Base-by-base conservation (phyloP, 2,113 vertebrate genomes). In the Gallinago undulata region DNA sequence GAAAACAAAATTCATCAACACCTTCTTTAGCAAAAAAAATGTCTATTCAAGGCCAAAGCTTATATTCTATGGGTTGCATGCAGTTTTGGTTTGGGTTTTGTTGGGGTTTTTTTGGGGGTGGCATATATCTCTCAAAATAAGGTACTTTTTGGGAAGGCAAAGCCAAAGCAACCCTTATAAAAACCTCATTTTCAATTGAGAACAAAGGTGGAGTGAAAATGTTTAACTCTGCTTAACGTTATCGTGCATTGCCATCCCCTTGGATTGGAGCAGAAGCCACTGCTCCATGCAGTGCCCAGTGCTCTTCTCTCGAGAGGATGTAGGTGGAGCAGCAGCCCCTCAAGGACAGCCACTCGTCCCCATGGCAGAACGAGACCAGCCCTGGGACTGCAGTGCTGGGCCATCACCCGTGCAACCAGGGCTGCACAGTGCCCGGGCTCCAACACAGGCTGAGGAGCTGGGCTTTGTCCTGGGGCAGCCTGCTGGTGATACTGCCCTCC, bases 391-490 rank as follows among this genome's bases (percentile, higher is more conserved):
- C 9, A 4, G 33, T 27, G 18, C 35, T 2, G 3, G 31, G 9
- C 6, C 19, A 21, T 10, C 31, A 33, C 50, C 28, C 3, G 0
- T 48, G 31, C 19, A 31, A 2, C 31, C 0, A 0, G n/a, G 13
- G 10, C 17, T 31, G 59, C 28, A 4, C 16, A 9, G 33, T 2
- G 19, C 22, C 28, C 0, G 0, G 5, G 39, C 35, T 69, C 35
- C 57, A 33, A 3, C 11, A 10, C 14, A 1, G 7, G 8, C 4
- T 23, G 30, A 43, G 21, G 73, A 76, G 33, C 9, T 2, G 7
- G 33, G 23, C 11, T 88, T 51, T 66, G 39, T 48, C 45, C 33
- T 60, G 3, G 45, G 35, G 27, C 59, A 47, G 30, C 22, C 39
- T 30, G 19, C 16, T 12, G 7, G 33, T 16, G 12, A 15, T 39